Evolutionary conservation across 2,113 vertebrate genomes (phyloP).

Genomic region (Centropus bengalensis): DNA sequence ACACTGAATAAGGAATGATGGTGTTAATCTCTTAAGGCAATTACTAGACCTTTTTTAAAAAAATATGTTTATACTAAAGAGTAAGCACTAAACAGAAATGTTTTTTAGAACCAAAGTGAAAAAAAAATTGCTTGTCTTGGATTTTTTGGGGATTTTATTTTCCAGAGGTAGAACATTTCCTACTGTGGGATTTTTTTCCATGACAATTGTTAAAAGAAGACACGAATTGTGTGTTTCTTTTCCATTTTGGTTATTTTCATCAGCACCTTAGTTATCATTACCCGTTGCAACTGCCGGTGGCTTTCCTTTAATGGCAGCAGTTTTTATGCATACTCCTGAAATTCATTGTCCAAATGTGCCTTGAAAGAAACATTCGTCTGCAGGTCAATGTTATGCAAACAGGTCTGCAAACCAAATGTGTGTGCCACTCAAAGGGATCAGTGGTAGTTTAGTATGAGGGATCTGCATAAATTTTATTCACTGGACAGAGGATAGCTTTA

Average conservation of each 20-base stretch:
- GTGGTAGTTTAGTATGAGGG: not conserved
- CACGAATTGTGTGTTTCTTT: not conserved
- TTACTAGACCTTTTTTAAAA: not conserved
- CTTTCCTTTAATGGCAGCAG: slow-evolving; percentile 12
- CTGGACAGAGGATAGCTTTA: not conserved
- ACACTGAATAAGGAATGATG: not conserved
- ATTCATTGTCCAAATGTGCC: not conserved
- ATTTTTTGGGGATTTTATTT: not conserved
- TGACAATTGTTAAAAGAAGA: not conserved
- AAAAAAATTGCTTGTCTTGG: not conserved
- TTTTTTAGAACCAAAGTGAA: not conserved
- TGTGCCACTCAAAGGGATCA: not conserved
- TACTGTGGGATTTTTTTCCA: not conserved
- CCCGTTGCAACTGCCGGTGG: not conserved
- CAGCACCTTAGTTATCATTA: not conserved
- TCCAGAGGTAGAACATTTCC: not conserved
- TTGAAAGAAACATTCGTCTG: not conserved
- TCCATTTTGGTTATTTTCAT: slow-evolving; percentile 8
- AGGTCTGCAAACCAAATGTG: not conserved
- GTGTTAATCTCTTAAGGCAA: not conserved
- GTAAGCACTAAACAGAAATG: not conserved
- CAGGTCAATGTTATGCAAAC: not conserved
- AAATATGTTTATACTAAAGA: not conserved
- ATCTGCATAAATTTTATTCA: not conserved
- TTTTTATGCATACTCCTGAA: not conserved